Conservation (phyloP, 37 sponge, comb jelly and placozoan genomes). For the Eunapius fragilis region DNA sequence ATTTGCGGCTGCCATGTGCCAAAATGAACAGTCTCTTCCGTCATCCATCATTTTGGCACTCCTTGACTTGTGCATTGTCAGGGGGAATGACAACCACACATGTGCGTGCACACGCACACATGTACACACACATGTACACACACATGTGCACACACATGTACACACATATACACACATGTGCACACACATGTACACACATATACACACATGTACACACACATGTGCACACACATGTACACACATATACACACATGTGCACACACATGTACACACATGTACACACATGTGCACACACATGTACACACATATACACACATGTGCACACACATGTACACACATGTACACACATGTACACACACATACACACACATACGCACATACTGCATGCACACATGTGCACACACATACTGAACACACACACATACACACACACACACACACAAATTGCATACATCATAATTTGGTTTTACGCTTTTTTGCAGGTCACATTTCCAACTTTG, state of each 20-base stretch:
- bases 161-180: background rate
- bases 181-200: too few species aligned
- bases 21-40: slow-evolving; percentile 37
- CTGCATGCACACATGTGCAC: too few species aligned
- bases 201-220: slow-evolving; percentile 1
- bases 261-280: too few species aligned
- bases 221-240: background rate
- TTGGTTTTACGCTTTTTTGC: too few species aligned
- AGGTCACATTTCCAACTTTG: slow-evolving; percentile 67
- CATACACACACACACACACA: background rate
- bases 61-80: slow-evolving; percentile 61
- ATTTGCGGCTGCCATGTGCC: background rate
- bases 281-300: background rate
- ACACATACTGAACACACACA: too few species aligned
- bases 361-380: too few species aligned
- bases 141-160: background rate
- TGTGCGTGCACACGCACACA: slow-evolving; percentile 13
- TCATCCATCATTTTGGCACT: slow-evolving; percentile 59
- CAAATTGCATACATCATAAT: too few species aligned
- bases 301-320: slow-evolving; percentile 2
- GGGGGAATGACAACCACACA: slow-evolving; percentile 18
- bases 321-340: slow-evolving; percentile 59
- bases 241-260: too few species aligned
- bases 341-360: too few species aligned
- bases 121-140: too few species aligned